Base-by-base conservation (phyloP, 2,113 vertebrate species). In the Hirundichthys speculiger region DNA sequence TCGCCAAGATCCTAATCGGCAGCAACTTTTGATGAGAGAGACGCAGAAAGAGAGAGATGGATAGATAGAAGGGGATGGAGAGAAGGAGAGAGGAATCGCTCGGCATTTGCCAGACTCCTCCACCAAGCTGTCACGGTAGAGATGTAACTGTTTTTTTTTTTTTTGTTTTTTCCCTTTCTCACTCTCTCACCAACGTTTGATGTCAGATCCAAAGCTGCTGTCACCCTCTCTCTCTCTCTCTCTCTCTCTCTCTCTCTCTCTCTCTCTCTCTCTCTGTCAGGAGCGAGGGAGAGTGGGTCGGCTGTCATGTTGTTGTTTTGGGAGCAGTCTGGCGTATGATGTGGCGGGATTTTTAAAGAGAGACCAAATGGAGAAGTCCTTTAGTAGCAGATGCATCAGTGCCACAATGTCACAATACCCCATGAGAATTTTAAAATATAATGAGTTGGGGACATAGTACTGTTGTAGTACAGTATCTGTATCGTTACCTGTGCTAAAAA, bases 181-280 rank as follows among this genome's bases (percentile, higher is more conserved):
- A 50, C 82, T 80, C 81, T 83, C 79, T 88, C 20, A 52, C 77
- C 46, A 16, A 64, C 64, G 77, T 90, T 90, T 91, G 90, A 90
- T 89, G 90, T 89, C 82, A 89, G 87, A 88, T 90, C 90, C 89
- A 76, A 90, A 90, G 84, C 84, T 51, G 81, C 88, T 90, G 90
- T 90, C 88, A 88, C 85, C 84, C 74, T 64, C 73, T 80, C 64
- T 72, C 46, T 16, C 30, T 53, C 42, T 13, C 38, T 13, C 39
- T n/a, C n/a, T n/a, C n/a, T n/a, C n/a, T n/a, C 78, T 56, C 51
- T 61, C 72, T 77, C 75, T 47, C 38, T n/a, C 22, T 55, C 42
- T n/a, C 50, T 13, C 51, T 56, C 75, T 59, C 58, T 67, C 71
- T 77, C 76, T 73, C 80, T 75, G 75, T 41, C 76, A 83, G 89